Percentiles rank a stretch among this genome's conserved stretches.
phyloP scores from a whole-genome alignment of 2,797 vertebrate species.

The Lagocephalus sceleratus region DNA sequence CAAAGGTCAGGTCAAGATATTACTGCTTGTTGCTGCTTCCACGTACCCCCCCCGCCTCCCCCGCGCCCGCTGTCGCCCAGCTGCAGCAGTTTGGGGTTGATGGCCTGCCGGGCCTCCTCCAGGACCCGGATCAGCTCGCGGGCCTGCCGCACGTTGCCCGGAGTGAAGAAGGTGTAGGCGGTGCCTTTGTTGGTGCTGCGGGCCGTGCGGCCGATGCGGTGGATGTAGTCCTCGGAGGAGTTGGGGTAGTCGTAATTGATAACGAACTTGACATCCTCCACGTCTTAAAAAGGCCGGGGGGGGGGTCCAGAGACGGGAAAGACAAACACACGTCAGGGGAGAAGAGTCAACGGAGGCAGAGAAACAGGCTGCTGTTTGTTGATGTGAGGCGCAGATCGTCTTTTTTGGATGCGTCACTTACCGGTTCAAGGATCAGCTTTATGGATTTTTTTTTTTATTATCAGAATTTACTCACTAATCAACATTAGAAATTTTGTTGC shows the following conservation, averaged over 20 bases:
- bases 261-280: slow-evolving; percentile 98
- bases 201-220: slow-evolving; percentile 93
- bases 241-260: slow-evolving; percentile 99
- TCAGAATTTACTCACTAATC: slow-evolving; percentile 31
- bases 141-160: slow-evolving; percentile 94
- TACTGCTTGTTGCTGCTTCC: neutral
- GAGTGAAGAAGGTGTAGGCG: slow-evolving; percentile 97
- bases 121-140: slow-evolving; percentile 92
- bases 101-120: slow-evolving; percentile 93
- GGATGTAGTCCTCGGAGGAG: slow-evolving; percentile 97
- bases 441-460: neutral
- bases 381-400: slow-evolving; percentile 29
- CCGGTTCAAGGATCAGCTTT: slow-evolving; percentile 23
- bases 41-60: slow-evolving; percentile 70
- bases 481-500: slow-evolving; percentile 4
- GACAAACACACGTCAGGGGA: slow-evolving; percentile 22
- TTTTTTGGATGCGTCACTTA: slow-evolving; percentile 47
- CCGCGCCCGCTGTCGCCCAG: slow-evolving; percentile 88
- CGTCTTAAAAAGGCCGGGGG: slow-evolving; percentile 73
- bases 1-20: too few relatives aligned
- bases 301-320: slow-evolving; percentile 30
- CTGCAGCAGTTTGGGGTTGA: slow-evolving; percentile 96
- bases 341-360: neutral
- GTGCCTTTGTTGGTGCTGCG: slow-evolving; percentile 98
- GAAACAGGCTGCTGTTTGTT: slow-evolving; percentile 7